phyloP scores from a whole-genome alignment of 2,888 invertebrate species.

The Lithophane socia region DNA sequence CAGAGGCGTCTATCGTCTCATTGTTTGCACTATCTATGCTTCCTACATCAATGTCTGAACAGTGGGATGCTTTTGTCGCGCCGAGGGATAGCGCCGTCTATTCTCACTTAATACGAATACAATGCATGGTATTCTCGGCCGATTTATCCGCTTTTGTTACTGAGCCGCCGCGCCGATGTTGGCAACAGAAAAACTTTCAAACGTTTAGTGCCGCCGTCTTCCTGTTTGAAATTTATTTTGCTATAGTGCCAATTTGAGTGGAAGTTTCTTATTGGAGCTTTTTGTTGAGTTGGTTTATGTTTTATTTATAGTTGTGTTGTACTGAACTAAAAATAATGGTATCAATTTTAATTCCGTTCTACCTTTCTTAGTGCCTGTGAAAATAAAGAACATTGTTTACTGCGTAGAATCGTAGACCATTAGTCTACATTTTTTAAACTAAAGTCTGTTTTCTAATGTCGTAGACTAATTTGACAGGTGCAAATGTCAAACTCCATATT shows the following conservation, averaged over 20 bases:
- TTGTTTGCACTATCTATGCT: conserved; percentile 68
- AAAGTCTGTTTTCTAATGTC: too few relatives aligned
- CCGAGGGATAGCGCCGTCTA: conserved; percentile 76
- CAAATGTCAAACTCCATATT: too few relatives aligned
- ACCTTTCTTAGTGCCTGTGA: background rate
- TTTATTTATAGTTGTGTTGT: background rate
- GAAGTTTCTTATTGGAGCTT: conserved; percentile 43
- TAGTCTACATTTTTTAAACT: background rate
- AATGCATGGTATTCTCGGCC: conserved; percentile 79
- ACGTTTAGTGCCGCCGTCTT: conserved; percentile 69
- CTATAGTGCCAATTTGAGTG: conserved; percentile 63
- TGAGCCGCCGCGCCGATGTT: conserved; percentile 68
- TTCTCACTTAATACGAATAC: conserved; percentile 83
- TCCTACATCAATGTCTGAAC: conserved; percentile 68
- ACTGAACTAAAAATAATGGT: background rate
- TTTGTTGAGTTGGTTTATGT: conserved; percentile 21
- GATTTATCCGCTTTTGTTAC: conserved; percentile 81
- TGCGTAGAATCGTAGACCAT: background rate
- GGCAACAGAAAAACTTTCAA: conserved; percentile 75
- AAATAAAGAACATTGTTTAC: background rate
- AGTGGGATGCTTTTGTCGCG: conserved; percentile 75
- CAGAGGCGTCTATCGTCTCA: conserved; percentile 49
- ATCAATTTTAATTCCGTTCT: background rate
- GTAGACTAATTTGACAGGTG: too few relatives aligned
- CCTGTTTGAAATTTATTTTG: conserved; percentile 67